Base-by-base conservation (phyloP, 2,888 invertebrate species). In the Dyspetes luteomarginatus region DNA sequence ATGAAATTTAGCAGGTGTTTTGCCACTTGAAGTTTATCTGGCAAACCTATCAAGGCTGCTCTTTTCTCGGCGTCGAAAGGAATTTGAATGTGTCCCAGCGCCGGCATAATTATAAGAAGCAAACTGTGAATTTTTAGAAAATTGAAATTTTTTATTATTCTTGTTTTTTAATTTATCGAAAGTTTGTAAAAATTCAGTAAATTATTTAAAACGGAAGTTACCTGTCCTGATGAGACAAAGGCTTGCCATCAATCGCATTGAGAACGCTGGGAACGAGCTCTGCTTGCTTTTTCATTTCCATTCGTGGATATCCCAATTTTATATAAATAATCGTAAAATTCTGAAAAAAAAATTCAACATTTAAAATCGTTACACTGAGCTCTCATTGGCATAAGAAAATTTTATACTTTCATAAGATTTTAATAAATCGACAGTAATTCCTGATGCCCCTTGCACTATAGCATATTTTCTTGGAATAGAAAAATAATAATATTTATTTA, bases 271-370 rank as follows among this genome's bases (percentile, higher is more conserved):
- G 96, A 12, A 97, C 94, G 78, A 98, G 92, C 82, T 94, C 94
- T 3, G 95, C 93, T 92, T 97, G 97, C 88, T 96, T 95, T 7
- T 95, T 95, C 60, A 94, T 92, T 9, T 95, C 94, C 86, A 98
- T 92, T 68, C 98, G 94, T 0, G 98, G 97, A 92, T 95, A 98
- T 5, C 98, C 98, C 94, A 97, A 94, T 89, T 97, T 97, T 82
- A 98, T 96, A 91, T 98, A 98, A 87, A 98, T 97, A 74, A 98
- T 97, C 9, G 97, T 95, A 90, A 98, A 98, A 92, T 98, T 98
- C 96, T 98, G 93, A 19, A 94, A 94, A 87, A 74, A 36, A 15
- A n/a, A n/a, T n/a, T n/a, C n/a, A n/a, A n/a, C n/a, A n/a, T n/a
- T n/a, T n/a, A n/a, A n/a, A n/a, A n/a, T n/a, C n/a, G n/a, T n/a